Percentiles rank a stretch among this genome's conserved stretches.
phyloP scores from a whole-genome alignment of 2,797 vertebrate species.

The Austrolebias charrua region DNA sequence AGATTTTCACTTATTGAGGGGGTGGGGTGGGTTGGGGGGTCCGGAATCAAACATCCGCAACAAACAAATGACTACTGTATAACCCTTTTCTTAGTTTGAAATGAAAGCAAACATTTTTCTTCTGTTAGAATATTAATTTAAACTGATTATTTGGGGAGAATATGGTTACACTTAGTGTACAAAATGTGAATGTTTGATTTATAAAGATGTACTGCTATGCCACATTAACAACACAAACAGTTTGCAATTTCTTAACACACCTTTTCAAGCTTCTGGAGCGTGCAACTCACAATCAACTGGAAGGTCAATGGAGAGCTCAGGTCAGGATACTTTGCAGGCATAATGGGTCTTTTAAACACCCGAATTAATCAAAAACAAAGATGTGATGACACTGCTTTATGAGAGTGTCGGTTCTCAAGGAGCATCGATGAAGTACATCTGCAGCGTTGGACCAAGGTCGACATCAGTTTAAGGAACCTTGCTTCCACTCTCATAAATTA shows the following conservation, averaged over 20 bases:
- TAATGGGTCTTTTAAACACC: constrained; percentile 64
- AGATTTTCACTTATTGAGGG: too few relatives aligned
- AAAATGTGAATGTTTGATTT: constrained; percentile 53
- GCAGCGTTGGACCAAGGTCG: constrained; percentile 52
- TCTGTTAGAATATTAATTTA: constrained; percentile 29
- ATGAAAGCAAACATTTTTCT: not conserved
- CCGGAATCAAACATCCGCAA: not conserved
- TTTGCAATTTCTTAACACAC: constrained; percentile 47
- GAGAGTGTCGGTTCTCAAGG: constrained; percentile 44
- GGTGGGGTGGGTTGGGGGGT: too few relatives aligned
- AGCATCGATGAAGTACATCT: constrained; percentile 45
- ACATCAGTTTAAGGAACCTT: constrained; percentile 56
- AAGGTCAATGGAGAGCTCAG: constrained; percentile 63
- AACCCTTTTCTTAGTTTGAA: not conserved
- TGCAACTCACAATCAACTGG: constrained; percentile 61
- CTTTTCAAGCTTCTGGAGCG: constrained; percentile 49
- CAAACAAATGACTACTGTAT: too few relatives aligned
- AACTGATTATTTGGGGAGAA: constrained; percentile 27
- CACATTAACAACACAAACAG: constrained; percentile 58
- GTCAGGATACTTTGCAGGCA: constrained; percentile 36
- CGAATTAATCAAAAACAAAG: constrained; percentile 65
- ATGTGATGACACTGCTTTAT: constrained; percentile 59
- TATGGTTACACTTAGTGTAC: constrained; percentile 31
- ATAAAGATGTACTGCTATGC: constrained; percentile 49
- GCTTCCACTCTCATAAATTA: constrained; percentile 65